Evolutionary conservation across 2,797 vertebrate genomes (phyloP).

Genomic region (Pterois miles): DNA sequence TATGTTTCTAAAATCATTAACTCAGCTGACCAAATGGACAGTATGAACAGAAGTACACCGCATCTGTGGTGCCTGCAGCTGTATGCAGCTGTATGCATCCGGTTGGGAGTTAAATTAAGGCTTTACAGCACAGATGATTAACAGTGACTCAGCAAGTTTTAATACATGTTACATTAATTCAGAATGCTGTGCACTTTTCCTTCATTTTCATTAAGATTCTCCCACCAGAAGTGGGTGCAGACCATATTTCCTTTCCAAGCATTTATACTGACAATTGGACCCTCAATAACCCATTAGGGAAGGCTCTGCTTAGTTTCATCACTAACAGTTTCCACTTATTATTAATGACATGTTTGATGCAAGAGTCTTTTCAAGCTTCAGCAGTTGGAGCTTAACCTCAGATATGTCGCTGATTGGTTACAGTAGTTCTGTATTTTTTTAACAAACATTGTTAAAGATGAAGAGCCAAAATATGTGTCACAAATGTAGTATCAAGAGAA

Average conservation of each 20-base stretch:
- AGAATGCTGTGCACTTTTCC: neutral
- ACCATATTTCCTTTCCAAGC: neutral
- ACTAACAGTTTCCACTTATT: constrained; percentile 40
- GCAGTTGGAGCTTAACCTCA: neutral
- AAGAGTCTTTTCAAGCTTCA: constrained; percentile 4
- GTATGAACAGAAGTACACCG: too few species aligned
- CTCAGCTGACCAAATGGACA: too few species aligned
- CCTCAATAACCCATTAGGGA: constrained; percentile 47
- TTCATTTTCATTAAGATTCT: neutral
- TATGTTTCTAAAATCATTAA: too few species aligned
- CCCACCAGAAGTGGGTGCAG: neutral
- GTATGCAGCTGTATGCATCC: too few species aligned
- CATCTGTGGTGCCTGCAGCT: too few species aligned
- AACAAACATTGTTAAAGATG: neutral
- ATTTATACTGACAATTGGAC: constrained; percentile 30
- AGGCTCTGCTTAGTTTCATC: constrained; percentile 51
- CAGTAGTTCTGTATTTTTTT: neutral
- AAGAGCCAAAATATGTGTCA: neutral
- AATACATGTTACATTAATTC: neutral
- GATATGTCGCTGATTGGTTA: neutral
- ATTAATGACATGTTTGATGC: constrained; percentile 42
- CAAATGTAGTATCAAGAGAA: neutral
- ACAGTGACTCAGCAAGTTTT: neutral
- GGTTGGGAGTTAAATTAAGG: too few species aligned
- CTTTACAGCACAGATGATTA: neutral